Evolutionary conservation across 2,797 vertebrate genomes (phyloP).

Genomic region (Channallabes apus): DNA sequence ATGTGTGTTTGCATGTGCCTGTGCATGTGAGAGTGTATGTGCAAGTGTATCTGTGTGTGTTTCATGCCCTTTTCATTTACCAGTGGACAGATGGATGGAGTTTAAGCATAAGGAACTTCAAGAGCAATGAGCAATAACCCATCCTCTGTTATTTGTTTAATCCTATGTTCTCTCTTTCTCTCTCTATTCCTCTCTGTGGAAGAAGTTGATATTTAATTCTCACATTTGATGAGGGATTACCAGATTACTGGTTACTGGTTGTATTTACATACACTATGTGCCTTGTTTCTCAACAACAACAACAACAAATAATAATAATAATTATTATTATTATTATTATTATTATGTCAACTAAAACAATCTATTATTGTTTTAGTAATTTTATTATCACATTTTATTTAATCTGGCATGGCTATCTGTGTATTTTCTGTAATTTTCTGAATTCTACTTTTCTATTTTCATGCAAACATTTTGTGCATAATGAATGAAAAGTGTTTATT

Average conservation of each 20-base stretch:
- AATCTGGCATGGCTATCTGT: neutral
- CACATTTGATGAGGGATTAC: conserved; percentile 68
- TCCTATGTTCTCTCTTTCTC: neutral
- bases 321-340: neutral
- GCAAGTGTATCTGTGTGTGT: neutral
- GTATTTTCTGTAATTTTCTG: neutral
- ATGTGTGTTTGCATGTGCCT: conserved; percentile 2
- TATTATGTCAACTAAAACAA: neutral
- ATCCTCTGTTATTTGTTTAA: conserved; percentile 2
- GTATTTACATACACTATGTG: neutral
- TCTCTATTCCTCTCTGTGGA: conserved; percentile 10
- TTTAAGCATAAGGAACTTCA: conserved; percentile 10
- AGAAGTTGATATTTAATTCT: conserved; percentile 65
- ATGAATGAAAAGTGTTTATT: neutral
- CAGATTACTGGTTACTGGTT: neutral
- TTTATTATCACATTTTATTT: neutral
- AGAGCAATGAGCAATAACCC: neutral
- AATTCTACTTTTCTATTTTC: neutral
- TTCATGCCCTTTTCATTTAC: neutral
- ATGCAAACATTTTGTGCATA: neutral
- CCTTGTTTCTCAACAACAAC: neutral
- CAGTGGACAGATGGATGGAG: conserved; percentile 31
- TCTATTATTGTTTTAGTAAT: neutral
- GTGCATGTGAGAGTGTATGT: neutral
- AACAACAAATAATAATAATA: neutral